Evolutionary conservation across 1,140 invertebrate species (phyloP).

Genomic region (Papilio polyxenes): DNA sequence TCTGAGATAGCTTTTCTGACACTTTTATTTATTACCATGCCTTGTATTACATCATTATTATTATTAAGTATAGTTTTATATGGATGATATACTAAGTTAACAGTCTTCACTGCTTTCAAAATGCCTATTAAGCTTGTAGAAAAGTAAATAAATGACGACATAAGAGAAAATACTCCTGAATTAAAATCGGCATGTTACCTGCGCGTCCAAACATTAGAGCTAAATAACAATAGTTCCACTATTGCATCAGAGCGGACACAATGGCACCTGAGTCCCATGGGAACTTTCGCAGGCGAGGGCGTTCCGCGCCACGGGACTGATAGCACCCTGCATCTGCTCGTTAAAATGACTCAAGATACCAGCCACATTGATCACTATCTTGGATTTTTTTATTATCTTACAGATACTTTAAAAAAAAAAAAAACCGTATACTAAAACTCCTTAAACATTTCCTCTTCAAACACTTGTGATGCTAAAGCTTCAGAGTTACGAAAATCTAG

Average conservation of each 20-base stretch:
- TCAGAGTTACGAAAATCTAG: no score
- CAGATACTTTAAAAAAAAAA: neutral
- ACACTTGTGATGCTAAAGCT: no score
- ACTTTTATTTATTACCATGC: neutral
- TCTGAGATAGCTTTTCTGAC: neutral
- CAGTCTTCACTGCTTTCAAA: neutral
- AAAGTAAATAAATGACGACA: neutral
- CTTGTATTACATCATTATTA: neutral
- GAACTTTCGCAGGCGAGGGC: conserved; percentile 60
- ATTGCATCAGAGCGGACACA: conserved; percentile 54
- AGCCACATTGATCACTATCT: conserved; percentile 13
- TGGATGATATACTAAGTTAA: neutral
- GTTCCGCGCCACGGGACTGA: conserved; percentile 52
- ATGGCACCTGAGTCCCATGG: conserved; percentile 60
- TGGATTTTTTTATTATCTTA: conserved; percentile 2
- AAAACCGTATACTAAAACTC: neutral
- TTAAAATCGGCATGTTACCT: conserved; percentile 24
- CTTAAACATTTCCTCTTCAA: no score
- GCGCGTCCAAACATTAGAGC: conserved; percentile 1
- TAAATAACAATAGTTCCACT: conserved; percentile 54
- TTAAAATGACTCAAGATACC: conserved; percentile 29
- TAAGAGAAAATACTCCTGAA: neutral
- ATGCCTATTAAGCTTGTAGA: neutral
- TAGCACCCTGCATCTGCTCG: conserved; percentile 27
- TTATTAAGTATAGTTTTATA: neutral